phyloP scores from a whole-genome alignment of 2,888 invertebrate species.

The Agrochola macilenta region DNA sequence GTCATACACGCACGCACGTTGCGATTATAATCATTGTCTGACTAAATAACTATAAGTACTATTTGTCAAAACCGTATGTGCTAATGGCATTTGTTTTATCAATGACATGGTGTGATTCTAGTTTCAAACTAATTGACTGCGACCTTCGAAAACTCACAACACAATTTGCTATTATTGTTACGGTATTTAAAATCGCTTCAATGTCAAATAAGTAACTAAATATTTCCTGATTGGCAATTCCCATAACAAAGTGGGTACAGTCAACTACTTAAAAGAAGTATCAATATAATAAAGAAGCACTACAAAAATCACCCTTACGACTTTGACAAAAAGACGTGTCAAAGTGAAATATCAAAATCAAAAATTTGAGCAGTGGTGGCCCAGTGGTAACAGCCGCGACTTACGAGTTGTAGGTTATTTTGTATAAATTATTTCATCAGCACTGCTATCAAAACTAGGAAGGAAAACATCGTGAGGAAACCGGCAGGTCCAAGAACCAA shows the following conservation, averaged over 20 bases:
- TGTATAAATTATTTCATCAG: too few species aligned
- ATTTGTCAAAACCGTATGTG: not conserved
- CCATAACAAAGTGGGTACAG: not conserved
- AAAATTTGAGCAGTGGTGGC: too few species aligned
- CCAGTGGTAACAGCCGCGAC: too few species aligned
- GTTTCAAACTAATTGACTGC: not conserved
- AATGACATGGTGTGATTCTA: slow-evolving; percentile 8
- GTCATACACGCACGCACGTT: too few species aligned
- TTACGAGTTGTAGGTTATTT: too few species aligned
- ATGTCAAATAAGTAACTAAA: slow-evolving; percentile 26
- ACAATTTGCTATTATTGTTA: not conserved
- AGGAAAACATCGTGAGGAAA: too few species aligned
- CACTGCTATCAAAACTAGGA: too few species aligned
- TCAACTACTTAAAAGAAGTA: not conserved
- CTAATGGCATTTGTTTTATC: not conserved
- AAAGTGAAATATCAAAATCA: too few species aligned
- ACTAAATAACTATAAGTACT: not conserved
- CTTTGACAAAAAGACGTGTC: too few species aligned
- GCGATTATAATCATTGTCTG: too few species aligned
- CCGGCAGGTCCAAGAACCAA: too few species aligned
- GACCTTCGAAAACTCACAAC: slow-evolving; percentile 17
- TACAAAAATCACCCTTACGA: not conserved
- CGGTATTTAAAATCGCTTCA: slow-evolving; percentile 30
- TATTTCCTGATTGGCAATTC: slow-evolving; percentile 27
- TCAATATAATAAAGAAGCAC: too few species aligned